Evolutionary conservation across 2,797 vertebrate genomes (phyloP).

Genomic region (Sebastolobus alascanus): DNA sequence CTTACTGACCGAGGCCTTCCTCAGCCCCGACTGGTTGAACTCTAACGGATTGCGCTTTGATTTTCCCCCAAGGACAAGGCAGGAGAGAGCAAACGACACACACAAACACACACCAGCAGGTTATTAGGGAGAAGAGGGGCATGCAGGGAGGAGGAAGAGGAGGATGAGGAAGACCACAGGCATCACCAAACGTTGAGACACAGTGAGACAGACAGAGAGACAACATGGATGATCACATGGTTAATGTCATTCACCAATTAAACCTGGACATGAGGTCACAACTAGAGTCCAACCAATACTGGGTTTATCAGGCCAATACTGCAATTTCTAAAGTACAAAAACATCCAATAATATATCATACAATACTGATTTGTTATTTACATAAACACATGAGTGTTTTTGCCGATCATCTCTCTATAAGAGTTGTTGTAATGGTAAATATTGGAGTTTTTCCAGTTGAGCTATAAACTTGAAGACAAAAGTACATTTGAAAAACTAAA

Average conservation of each 20-base stretch:
- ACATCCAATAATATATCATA: background rate
- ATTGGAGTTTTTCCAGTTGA: background rate
- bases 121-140: slow-evolving; percentile 86
- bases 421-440: no score
- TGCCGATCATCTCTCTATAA: no score
- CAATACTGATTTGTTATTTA: background rate
- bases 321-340: background rate
- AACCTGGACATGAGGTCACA: slow-evolving; percentile 18
- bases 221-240: slow-evolving; percentile 69
- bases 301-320: background rate
- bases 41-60: slow-evolving; percentile 98
- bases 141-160: slow-evolving; percentile 83
- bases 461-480: background rate
- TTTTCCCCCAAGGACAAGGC: slow-evolving; percentile 74
- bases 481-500: background rate
- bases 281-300: background rate
- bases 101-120: slow-evolving; percentile 71
- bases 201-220: slow-evolving; percentile 49
- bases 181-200: slow-evolving; percentile 41
- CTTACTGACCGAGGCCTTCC: slow-evolving; percentile 93
- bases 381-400: background rate
- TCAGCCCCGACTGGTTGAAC: slow-evolving; percentile 93
- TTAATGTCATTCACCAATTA: slow-evolving; percentile 49
- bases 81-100: slow-evolving; percentile 86
- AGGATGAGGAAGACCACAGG: slow-evolving; percentile 22